A percentile compares a stretch with the other conserved stretches of the same genome.
Conservation (phyloP, 1,140 invertebrate species). For the Caenorhabditis brenneri region DNA sequence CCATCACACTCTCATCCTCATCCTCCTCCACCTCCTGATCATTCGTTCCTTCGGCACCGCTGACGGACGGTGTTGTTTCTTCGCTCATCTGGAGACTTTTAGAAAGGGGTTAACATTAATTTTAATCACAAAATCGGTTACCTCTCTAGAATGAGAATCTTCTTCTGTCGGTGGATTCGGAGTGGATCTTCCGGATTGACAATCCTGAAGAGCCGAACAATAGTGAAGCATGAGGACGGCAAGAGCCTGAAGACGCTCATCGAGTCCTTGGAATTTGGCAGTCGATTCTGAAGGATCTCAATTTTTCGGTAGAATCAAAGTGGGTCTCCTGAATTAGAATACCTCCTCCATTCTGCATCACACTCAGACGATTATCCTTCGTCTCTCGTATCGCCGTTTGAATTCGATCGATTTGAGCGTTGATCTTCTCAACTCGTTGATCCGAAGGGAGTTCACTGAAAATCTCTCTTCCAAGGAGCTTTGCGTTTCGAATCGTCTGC, state of each 20-base stretch:
- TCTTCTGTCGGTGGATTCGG: conserved; percentile 36
- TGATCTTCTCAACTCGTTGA: conserved; percentile 71
- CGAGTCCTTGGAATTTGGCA: conserved; percentile 72
- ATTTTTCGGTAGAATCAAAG: conserved; percentile 66
- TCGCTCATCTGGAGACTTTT: conserved; percentile 37
- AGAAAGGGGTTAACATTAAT: neutral
- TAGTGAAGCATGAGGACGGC: conserved; percentile 84
- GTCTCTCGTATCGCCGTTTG: conserved; percentile 75
- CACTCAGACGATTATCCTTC: conserved; percentile 74
- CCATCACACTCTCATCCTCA: conserved; percentile 9
- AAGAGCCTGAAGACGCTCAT: conserved; percentile 77
- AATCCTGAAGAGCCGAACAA: conserved; percentile 79
- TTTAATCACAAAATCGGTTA: neutral
- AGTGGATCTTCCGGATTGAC: conserved; percentile 5
- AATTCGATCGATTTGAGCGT: conserved; percentile 66
- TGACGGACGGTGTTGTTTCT: neutral
- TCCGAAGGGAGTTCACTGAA: conserved; percentile 74
- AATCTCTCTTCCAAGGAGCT: conserved; percentile 80
- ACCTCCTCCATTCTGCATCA: conserved; percentile 75
- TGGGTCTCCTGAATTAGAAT: conserved; percentile 76
- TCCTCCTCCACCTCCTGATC: conserved; percentile 65
- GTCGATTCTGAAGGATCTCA: conserved; percentile 62
- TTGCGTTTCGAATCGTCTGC: conserved; percentile 80
- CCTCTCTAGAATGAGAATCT: conserved; percentile 23
- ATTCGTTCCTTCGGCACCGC: neutral